Conservation (phyloP, 2,888 invertebrate species). For the Drosophila putrida region DNA sequence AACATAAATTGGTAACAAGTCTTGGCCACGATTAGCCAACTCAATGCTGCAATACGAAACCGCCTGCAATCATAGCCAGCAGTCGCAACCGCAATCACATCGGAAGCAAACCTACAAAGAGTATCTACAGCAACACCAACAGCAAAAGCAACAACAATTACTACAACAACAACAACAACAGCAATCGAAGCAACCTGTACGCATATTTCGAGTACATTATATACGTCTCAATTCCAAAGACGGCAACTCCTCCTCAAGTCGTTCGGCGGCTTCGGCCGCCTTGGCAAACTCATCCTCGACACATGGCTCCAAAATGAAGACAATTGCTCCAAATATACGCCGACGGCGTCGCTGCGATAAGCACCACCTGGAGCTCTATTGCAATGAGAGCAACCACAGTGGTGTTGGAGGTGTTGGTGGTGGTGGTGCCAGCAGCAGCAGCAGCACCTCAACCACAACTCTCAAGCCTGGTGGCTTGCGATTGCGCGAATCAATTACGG, state of each 20-base stretch:
- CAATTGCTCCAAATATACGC: conserved; percentile 88
- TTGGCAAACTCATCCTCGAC: conserved; percentile 33
- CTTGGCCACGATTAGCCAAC: conserved; percentile 36
- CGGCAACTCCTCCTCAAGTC: conserved; percentile 59
- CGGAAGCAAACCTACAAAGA: conserved; percentile 61
- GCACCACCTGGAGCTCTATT: conserved; percentile 86
- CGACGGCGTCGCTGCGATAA: conserved; percentile 88
- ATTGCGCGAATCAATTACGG: conserved; percentile 70
- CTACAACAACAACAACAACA: conserved; percentile 35
- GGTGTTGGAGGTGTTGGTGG: conserved; percentile 5
- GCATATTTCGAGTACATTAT: conserved; percentile 80
- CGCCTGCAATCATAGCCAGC: conserved; percentile 60
- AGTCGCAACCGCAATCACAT: conserved; percentile 45
- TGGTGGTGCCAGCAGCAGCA: conserved; percentile 14
- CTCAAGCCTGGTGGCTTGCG: conserved; percentile 60
- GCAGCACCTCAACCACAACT: conserved; percentile 45
- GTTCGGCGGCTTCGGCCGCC: conserved; percentile 44
- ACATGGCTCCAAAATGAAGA: conserved; percentile 87
- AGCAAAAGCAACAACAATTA: conserved; percentile 36
- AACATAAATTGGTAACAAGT: conserved; percentile 12
- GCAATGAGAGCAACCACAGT: conserved; percentile 73
- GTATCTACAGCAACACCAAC: conserved; percentile 55
- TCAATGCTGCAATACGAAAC: conserved; percentile 78
- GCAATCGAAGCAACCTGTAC: conserved; percentile 65
- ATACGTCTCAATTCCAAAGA: conserved; percentile 81